Percentiles rank a stretch among this genome's conserved stretches.
Evolutionary conservation across 2,113 vertebrate species (phyloP).

Genomic region (Epinephelus cyanopodus): DNA sequence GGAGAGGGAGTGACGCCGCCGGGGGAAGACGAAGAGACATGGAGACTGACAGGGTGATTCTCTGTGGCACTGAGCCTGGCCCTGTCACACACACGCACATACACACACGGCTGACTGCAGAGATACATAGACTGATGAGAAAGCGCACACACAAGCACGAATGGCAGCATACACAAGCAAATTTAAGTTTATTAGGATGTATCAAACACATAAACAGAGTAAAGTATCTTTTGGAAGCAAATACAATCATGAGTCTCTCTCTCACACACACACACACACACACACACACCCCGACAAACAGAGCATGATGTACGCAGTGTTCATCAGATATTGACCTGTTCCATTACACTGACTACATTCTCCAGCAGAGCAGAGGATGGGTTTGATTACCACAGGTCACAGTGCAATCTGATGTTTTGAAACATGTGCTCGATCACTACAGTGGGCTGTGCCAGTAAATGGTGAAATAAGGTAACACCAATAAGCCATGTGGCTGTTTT

Average conservation of each 20-base stretch:
- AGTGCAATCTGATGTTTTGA: constrained; percentile 6
- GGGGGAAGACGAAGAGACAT: constrained; percentile 61
- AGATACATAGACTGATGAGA: constrained; percentile 51
- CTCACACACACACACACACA: not conserved
- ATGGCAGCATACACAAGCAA: too few relatives aligned
- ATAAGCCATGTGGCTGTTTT: not conserved
- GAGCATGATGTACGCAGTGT: constrained; percentile 1
- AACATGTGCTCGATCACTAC: constrained; percentile 3
- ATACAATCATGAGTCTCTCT: too few relatives aligned
- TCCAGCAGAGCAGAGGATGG: constrained; percentile 20
- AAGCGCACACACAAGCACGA: not conserved
- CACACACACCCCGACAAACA: constrained; percentile 12
- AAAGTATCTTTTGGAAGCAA: too few relatives aligned
- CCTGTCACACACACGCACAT: constrained; percentile 27
- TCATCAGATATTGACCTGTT: constrained; percentile 37
- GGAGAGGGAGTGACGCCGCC: constrained; percentile 63
- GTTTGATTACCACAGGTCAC: constrained; percentile 24
- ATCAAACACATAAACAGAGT: too few relatives aligned
- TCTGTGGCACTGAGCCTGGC: constrained; percentile 59
- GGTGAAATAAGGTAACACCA: not conserved
- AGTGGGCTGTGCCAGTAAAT: not conserved
- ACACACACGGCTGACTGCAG: constrained; percentile 31
- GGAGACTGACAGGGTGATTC: constrained; percentile 78
- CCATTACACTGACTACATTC: constrained; percentile 9
- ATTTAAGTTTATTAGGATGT: too few relatives aligned